A percentile compares a stretch with the other conserved stretches of the same genome.
phyloP scores from a whole-genome alignment of 1,140 invertebrate genomes.

The Ips nitidus region DNA sequence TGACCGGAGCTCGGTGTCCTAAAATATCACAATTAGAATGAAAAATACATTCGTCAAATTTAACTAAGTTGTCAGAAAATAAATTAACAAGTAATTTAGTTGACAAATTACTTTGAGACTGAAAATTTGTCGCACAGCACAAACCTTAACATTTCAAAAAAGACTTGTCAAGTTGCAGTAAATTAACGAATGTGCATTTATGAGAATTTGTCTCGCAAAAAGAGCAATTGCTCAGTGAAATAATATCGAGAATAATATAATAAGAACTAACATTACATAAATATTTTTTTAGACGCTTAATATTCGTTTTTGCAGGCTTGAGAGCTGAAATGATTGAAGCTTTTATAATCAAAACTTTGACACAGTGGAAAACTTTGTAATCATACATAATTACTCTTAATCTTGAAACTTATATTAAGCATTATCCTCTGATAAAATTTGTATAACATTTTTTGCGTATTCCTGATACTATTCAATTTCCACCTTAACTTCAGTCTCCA shows the following conservation, averaged over 20 bases:
- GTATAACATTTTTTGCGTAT: too few species aligned
- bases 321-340: too few species aligned
- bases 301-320: too few species aligned
- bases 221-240: not conserved
- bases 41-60: constrained; percentile 9
- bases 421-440: too few species aligned
- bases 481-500: too few species aligned
- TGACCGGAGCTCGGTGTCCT: constrained; percentile 51
- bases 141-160: not conserved
- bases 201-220: not conserved
- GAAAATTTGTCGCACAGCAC: not conserved
- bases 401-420: too few species aligned
- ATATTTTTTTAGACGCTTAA: too few species aligned
- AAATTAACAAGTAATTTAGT: not conserved
- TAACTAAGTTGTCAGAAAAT: not conserved
- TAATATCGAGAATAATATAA: constrained; percentile 1
- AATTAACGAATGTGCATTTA: too few species aligned
- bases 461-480: too few species aligned
- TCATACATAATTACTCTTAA: too few species aligned
- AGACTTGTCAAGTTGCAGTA: not conserved
- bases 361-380: too few species aligned
- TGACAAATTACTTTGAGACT: not conserved
- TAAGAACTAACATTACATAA: not conserved
- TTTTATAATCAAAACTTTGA: too few species aligned
- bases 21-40: not conserved